Evolutionary conservation across 1,140 invertebrate species (phyloP), one percentile per base, ranked within the genome.

Genomic region (Venustaconcha ellipsiformis): DNA sequence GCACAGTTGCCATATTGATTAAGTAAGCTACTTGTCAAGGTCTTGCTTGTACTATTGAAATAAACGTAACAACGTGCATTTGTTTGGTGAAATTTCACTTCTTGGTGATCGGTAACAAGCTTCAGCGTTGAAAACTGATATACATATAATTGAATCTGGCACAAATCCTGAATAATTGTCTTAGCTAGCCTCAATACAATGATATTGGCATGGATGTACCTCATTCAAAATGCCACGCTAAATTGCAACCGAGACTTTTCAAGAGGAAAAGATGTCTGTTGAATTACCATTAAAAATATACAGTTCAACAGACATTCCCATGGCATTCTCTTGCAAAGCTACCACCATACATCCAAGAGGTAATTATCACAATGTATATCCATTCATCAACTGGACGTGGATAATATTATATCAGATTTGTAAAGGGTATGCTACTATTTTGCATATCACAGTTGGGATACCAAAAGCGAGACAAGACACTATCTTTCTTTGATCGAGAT

Each of bases 201-300:
- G 37, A 72, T 17, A 63, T 78, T 30, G 78, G 76, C 74, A 63
- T 78, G 30, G 66, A 78, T n/a, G 78, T 78, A 67, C 73, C 73
- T 67, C 77, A 81, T 57, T 20, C 69, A 14, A 79, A 77, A 48
- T 81, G 79, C 67, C 74, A 79, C 30, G 4, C 17, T 6, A 17
- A 18, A n/a, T 80, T 72, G 58, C 37, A 76, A 37, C 64, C 70
- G 15, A 26, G 71, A 3, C 55, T 82, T 12, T 79, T 70, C 18
- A 77, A 70, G 20, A 74, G 48, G 30, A n/a, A 59, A 63, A 14
- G 62, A 11, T 48, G 37, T 23, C 12, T 26, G 30, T n/a, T 2
- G 56, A 48, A 18, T 30, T 14, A 62, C 2, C 17, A 30, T 18
- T n/a, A 26, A 30, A 67, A 13, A 60, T 57, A 18, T 71, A 18